Evolutionary conservation across 2,888 invertebrate species (phyloP).

Genomic region (Chalcosyrphus nemorum): DNA sequence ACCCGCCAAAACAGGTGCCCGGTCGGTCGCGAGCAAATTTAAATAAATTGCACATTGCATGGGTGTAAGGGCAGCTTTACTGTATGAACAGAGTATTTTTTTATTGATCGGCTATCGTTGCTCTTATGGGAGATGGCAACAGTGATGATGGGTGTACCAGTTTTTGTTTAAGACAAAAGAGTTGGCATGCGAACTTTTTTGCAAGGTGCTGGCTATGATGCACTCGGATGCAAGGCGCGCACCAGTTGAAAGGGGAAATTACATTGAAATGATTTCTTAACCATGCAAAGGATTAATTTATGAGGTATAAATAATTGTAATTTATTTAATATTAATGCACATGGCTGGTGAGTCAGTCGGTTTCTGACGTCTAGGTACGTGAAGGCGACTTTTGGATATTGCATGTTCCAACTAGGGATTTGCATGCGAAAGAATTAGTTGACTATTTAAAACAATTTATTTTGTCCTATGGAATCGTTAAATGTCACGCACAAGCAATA

Average conservation of each 20-base stretch:
- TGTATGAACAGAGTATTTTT: slow-evolving; percentile 3
- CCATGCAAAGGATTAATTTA: slow-evolving; percentile 25
- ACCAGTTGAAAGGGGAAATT: background rate
- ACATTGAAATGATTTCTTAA: slow-evolving; percentile 23
- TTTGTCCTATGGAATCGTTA: too few species aligned
- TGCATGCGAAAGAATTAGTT: background rate
- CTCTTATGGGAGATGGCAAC: slow-evolving; percentile 33
- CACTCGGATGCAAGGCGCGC: background rate
- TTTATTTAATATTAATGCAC: slow-evolving; percentile 15
- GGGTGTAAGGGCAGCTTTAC: slow-evolving; percentile 49
- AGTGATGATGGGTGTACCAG: slow-evolving; percentile 21
- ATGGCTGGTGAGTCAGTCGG: background rate
- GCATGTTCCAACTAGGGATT: background rate
- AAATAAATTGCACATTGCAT: slow-evolving; percentile 68
- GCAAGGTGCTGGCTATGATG: slow-evolving; percentile 55
- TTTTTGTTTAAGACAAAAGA: slow-evolving; percentile 51
- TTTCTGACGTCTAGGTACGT: too few species aligned
- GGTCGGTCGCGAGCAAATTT: slow-evolving; percentile 58
- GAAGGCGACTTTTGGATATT: background rate
- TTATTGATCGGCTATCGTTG: slow-evolving; percentile 54
- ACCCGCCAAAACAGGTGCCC: slow-evolving; percentile 66
- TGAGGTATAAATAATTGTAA: slow-evolving; percentile 15
- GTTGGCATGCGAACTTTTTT: slow-evolving; percentile 29
- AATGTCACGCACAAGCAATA: too few species aligned
- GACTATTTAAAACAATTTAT: too few species aligned